phyloP scores from a whole-genome alignment of 2,113 vertebrate species.

The Oryzias celebensis region DNA sequence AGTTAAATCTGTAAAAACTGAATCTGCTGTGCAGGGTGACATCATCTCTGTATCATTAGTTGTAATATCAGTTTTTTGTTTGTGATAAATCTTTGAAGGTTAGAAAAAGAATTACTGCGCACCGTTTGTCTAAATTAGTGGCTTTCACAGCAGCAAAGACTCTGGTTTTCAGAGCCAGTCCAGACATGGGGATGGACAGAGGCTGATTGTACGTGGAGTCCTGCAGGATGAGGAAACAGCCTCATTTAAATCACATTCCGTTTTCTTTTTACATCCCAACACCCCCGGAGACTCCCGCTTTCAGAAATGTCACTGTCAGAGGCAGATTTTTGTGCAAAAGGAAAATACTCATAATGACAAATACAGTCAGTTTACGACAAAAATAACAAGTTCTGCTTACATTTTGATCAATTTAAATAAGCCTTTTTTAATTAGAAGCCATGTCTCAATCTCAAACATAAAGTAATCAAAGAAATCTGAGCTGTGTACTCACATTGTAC shows the following conservation, averaged over 20 bases:
- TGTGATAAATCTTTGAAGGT: too few species aligned
- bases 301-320: too few species aligned
- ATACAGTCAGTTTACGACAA: not conserved
- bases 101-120: constrained; percentile 22
- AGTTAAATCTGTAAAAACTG: constrained; percentile 24
- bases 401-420: too few species aligned
- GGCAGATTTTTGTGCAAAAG: too few species aligned
- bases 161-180: constrained; percentile 94
- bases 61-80: not conserved
- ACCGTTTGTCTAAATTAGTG: constrained; percentile 95
- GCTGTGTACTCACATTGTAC: constrained; percentile 88
- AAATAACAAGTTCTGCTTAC: not conserved
- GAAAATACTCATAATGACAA: not conserved
- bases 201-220: constrained; percentile 91
- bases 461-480: too few species aligned
- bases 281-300: too few species aligned
- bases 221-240: constrained; percentile 63
- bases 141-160: constrained; percentile 96
- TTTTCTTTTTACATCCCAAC: too few species aligned
- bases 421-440: too few species aligned
- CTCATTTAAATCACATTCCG: too few species aligned
- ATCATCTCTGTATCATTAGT: constrained; percentile 1
- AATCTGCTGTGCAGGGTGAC: constrained; percentile 12
- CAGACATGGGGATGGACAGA: constrained; percentile 87
- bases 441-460: too few species aligned